Evolutionary conservation across 2,888 invertebrate species (phyloP), one percentile per base, ranked within the genome.

Genomic region (Holacanthella duospinosa): DNA sequence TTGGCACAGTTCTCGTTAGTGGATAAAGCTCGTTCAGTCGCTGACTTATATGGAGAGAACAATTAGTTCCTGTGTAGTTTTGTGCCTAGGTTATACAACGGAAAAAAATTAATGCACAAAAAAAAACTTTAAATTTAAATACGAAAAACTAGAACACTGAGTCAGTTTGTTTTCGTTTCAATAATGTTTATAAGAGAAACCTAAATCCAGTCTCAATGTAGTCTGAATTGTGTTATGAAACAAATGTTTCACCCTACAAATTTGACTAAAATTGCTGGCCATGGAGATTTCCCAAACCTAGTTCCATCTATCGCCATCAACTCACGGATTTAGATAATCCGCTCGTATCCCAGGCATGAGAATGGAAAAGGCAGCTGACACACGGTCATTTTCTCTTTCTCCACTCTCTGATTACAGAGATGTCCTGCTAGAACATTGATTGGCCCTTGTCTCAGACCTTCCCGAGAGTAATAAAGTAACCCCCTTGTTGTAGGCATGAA

Each of bases 11-110:
- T 74, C 89, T 83, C 58, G 87, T 86, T 27, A 86, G 85, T 4
- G 91, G 91, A 78, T 89, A 89, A 57, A 91, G 79, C 73, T 88
- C 86, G 75, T 85, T 87, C 77, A 92, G 89, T 75, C 87, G 86
- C 78, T 93, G 93, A 68, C 89, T 87, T 71, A 94, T 79, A 78
- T 93, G 93, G 55, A 93, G 79, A 26, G 90, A 89, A 78, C 93
- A 93, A 4, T 85, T 84, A 67, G 83, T 43, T 54, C 48, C 16
- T 4, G 55, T 28, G n/a, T 27, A 55, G 26, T 55, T 55, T 4
- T 4, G 4, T 21, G 21, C 21, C 48, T 48, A 48, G 21, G 16
- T 9, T 36, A 36, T 36, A 9, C 36, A 36, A 16, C 6, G 16
- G 16, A 9, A 36, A 36, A 36, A n/a, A n/a, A n/a, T n/a, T n/a